phyloP scores from a whole-genome alignment of 2,797 vertebrate genomes.

The Hoplostethus mediterraneus region DNA sequence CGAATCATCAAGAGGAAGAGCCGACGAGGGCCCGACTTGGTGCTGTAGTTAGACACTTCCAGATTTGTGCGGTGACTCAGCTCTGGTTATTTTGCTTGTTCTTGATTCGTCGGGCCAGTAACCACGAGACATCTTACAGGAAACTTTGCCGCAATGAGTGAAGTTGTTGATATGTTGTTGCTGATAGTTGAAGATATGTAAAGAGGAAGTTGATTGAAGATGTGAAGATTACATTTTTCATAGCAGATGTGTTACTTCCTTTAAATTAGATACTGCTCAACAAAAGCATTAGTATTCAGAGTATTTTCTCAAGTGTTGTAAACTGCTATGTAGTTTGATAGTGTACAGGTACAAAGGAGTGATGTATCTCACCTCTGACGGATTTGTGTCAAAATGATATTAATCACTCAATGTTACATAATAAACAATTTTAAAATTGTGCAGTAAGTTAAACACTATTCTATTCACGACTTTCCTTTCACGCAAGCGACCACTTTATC shows the following conservation, averaged over 20 bases:
- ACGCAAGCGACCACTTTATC: not conserved
- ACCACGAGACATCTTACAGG: not conserved
- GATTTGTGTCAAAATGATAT: not conserved
- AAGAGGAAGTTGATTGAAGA: too few species aligned
- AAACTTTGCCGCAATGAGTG: not conserved
- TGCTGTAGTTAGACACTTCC: not conserved
- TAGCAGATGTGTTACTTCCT: too few species aligned
- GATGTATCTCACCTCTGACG: not conserved
- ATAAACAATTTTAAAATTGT: too few species aligned
- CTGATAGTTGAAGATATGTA: too few species aligned
- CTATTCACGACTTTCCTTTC: not conserved
- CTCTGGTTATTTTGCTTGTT: not conserved
- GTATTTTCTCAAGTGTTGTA: too few species aligned
- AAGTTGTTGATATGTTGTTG: too few species aligned
- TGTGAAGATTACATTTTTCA: too few species aligned
- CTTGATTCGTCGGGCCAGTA: not conserved
- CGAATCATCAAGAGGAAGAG: conserved; percentile 27
- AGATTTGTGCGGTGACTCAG: not conserved
- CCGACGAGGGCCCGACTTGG: conserved; percentile 4
- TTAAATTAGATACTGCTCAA: too few species aligned
- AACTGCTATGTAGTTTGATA: too few species aligned
- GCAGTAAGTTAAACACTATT: not conserved
- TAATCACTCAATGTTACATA: not conserved
- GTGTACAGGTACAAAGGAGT: too few species aligned
- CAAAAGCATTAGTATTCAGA: too few species aligned